Evolutionary conservation across 2,888 invertebrate genomes (phyloP).

Genomic region (Sylvicola cinctus): DNA sequence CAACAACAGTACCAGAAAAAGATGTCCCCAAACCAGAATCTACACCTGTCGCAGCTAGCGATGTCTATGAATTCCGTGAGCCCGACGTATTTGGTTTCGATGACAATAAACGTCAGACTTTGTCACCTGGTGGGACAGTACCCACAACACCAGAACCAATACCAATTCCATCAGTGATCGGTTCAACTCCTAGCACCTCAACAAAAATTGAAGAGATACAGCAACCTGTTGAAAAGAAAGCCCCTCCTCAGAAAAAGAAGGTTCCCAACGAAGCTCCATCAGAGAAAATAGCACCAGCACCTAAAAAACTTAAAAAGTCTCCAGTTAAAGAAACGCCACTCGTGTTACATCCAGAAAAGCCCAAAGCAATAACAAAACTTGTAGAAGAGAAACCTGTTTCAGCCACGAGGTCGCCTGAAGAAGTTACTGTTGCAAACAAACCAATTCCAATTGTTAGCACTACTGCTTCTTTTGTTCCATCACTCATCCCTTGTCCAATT

Average conservation of each 20-base stretch:
- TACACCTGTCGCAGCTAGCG: slow-evolving; percentile 15
- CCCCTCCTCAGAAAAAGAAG: neutral
- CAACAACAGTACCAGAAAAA: too few relatives aligned
- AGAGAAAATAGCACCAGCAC: slow-evolving; percentile 1
- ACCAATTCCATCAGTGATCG: neutral
- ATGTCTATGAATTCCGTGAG: slow-evolving; percentile 77
- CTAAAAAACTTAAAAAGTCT: slow-evolving; percentile 4
- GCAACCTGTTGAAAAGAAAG: too few relatives aligned
- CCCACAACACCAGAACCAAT: slow-evolving; percentile 3
- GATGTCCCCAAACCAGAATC: too few relatives aligned
- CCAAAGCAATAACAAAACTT: slow-evolving; percentile 1
- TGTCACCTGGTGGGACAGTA: slow-evolving; percentile 6
- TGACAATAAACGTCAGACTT: slow-evolving; percentile 21
- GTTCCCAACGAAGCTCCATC: neutral
- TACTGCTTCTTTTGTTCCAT: too few relatives aligned
- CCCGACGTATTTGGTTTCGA: slow-evolving; percentile 76
- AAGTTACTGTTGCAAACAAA: too few relatives aligned
- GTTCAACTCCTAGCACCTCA: neutral
- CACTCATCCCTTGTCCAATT: too few relatives aligned
- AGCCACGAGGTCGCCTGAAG: too few relatives aligned
- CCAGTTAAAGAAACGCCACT: slow-evolving; percentile 3
- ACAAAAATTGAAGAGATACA: too few relatives aligned
- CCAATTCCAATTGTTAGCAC: too few relatives aligned
- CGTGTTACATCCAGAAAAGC: neutral
- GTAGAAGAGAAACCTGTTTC: slow-evolving; percentile 2